Conservation (phyloP, 2,797 vertebrate genomes). For the Rhynchonycteris naso region DNA sequence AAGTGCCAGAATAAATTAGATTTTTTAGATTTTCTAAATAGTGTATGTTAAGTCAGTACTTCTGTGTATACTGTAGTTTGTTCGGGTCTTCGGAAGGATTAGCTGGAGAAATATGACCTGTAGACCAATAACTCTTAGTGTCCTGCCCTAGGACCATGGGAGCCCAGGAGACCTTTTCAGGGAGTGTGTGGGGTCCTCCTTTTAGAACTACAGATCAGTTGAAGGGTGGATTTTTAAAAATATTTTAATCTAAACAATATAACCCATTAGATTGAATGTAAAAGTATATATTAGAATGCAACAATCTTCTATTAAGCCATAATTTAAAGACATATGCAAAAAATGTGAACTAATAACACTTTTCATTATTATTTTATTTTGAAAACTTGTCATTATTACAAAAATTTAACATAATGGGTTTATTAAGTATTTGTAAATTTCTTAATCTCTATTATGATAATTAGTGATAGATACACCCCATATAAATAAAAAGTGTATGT, state of each 20-base stretch:
- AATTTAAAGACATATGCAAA: background rate
- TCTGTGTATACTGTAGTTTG: background rate
- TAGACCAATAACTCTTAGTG: background rate
- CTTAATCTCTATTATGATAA: background rate
- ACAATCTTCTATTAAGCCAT: background rate
- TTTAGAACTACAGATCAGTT: background rate
- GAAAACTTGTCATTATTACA: background rate
- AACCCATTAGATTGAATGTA: background rate
- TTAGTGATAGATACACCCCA: background rate
- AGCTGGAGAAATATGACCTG: background rate
- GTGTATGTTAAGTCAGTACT: background rate
- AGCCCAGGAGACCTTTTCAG: background rate
- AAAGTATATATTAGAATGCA: background rate
- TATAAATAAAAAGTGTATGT: conserved; percentile 9
- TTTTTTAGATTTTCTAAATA: conserved; percentile 18
- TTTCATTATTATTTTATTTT: background rate
- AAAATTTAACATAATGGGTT: background rate
- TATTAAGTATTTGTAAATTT: background rate
- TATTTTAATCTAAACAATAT: background rate
- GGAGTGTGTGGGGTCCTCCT: background rate
- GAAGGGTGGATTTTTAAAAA: conserved; percentile 16
- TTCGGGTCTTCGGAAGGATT: background rate
- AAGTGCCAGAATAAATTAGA: background rate
- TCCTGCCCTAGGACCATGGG: background rate
- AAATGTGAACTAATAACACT: background rate